Evolutionary conservation across 2,888 invertebrate species (phyloP), one percentile per base, ranked within the genome.

Genomic region (Ctena decussata): DNA sequence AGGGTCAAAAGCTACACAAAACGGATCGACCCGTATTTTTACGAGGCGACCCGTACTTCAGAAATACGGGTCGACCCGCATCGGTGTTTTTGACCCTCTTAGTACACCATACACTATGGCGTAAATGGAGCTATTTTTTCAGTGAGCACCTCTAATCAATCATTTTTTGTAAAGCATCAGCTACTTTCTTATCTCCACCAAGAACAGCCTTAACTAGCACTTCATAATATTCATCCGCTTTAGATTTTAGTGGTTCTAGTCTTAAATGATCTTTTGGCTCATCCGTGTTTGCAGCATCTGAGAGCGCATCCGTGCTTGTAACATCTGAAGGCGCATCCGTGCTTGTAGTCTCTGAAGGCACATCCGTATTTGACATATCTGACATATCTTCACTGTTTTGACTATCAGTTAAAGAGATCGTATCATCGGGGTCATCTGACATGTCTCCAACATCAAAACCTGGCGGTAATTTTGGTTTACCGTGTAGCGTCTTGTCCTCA

Each of bases 121-220:
- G n/a, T n/a, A n/a, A n/a, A n/a, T n/a, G n/a, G n/a, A n/a, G n/a
- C n/a, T n/a, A n/a, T n/a, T n/a, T n/a, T n/a, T n/a, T n/a, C n/a
- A n/a, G n/a, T n/a, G n/a, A n/a, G n/a, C n/a, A n/a, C n/a, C n/a
- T 6, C 41, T 41, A 41, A 6, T 15, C 53, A 15, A 65, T 65
- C 27, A 65, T 27, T 24, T 35, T 65, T 21, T 65, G 30, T 18
- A 82, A 60, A n/a, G 77, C 69, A n/a, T 78, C 44, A 1, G 77
- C 74, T 18, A 74, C 82, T 41, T 41, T 30, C 32, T 73, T 69
- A 18, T 82, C 74, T 30, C 74, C 82, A 6, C 74, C 74, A 18
- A 82, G 39, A 11, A 82, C 57, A 69, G 77, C 74, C 49, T 70
- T 75, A 2, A 76, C 53, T 32, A 80, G 70, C 21, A 80, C 80